Conservation (phyloP, 2,113 vertebrate species). For the Noctilio leporinus region DNA sequence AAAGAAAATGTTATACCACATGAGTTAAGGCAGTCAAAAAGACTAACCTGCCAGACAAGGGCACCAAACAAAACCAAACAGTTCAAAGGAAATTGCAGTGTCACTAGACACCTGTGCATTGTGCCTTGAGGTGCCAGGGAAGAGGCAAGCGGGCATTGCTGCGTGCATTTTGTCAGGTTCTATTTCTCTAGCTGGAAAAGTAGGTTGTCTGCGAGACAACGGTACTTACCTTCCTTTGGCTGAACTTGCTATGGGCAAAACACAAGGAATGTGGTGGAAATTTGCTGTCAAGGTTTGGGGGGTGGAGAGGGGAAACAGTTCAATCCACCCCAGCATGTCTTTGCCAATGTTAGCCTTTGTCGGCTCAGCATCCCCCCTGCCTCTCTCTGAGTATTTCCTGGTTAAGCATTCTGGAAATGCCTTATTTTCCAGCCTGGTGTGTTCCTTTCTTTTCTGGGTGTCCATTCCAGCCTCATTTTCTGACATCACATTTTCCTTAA, state of each 20-base stretch:
- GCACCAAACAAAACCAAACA: slow-evolving; percentile 11
- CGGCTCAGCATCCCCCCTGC: not conserved
- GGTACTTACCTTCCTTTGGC: not conserved
- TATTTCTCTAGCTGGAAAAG: not conserved
- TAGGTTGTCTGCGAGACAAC: not conserved
- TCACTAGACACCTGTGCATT: slow-evolving; percentile 32
- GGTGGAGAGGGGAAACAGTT: too few species aligned
- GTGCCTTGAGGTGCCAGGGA: not conserved
- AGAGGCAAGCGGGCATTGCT: not conserved
- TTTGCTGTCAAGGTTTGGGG: not conserved
- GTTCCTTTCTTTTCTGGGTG: not conserved
- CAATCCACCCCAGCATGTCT: not conserved
- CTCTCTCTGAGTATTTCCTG: not conserved
- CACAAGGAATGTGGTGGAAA: not conserved
- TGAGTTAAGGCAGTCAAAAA: slow-evolving; percentile 31
- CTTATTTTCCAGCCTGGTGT: not conserved
- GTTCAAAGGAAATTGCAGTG: slow-evolving; percentile 42
- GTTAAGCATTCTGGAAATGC: not conserved
- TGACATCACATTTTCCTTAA: slow-evolving; percentile 61
- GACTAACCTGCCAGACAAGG: slow-evolving; percentile 32
- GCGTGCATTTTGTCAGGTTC: not conserved
- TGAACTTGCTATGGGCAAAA: not conserved
- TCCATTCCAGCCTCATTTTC: slow-evolving; percentile 35
- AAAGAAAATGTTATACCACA: slow-evolving; percentile 53
- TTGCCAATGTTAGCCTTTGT: not conserved